Evolutionary conservation across 2,888 invertebrate genomes (phyloP), one percentile per base, ranked within the genome.

Genomic region (Rhyacophila evoluta): DNA sequence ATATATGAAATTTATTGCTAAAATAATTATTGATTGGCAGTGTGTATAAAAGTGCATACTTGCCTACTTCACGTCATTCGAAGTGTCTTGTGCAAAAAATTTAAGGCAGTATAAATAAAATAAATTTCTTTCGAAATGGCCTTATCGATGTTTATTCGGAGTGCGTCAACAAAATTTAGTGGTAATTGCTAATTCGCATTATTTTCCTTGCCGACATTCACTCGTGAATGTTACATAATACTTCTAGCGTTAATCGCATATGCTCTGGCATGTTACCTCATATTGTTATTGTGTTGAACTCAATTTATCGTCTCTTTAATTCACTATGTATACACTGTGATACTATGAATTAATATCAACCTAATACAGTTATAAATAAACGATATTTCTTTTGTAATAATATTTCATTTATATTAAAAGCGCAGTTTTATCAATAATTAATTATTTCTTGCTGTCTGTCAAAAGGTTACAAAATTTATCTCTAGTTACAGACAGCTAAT

Each of bases 91-190:
- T 2, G 19, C 55, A 25, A 19, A 55, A 55, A 8, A 25, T 55
- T 10, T 55, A 10, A 4, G 19, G 12, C 12, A 12, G 11, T 11
- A 2, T 15, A 55, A 25, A 55, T 19, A 55, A 55, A 55, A 1
- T 12, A 25, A 41, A 8, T 55, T 55, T 10, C 25, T 1, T 12
- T 74, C 12, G 12, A 74, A 12, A 89, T 89, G 89, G 87, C 89
- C 55, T 86, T 89, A 79, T 89, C 89, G 4, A 87, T 87, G 86
- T 86, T 89, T 74, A 84, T 88, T 73, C 88, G 89, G 78, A 84
- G 85, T 79, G 84, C 88, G 0, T 74, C 80, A 6, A 27, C 74
- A n/a, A 77, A 80, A 77, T 28, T 80, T 25, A 77, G 41, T 27
- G 80, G 80, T 80, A 77, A 39, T 67, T 11, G 28, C 1, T 39